Evolutionary conservation across 2,113 vertebrate genomes (phyloP), one percentile per base, ranked within the genome.

Genomic region (Enhydra lutris): DNA sequence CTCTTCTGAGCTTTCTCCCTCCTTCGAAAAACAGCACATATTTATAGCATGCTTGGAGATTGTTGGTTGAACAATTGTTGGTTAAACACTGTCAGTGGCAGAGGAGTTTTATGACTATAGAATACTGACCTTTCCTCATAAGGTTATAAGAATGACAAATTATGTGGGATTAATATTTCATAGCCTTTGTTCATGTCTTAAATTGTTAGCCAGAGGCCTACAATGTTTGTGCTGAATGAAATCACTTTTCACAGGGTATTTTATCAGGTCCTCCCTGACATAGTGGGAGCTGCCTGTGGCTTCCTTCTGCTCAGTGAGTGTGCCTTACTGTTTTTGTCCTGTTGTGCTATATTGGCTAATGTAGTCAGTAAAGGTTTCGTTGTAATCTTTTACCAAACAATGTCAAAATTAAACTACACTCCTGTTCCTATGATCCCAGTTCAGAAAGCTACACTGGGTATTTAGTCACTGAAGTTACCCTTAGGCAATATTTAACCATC

Each of bases 371-470:
- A 93, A 98, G 95, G 59, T 96, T 95, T 95, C 89, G 80, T 67
- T 93, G 76, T 90, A 71, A 85, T 81, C 81, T 97, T 97, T 98
- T 76, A 82, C 83, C 82, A 97, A 96, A 97, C 91, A 88, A 93
- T 94, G 96, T 96, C 90, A 89, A 94, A 95, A 93, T 47, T 57
- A 45, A 36, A 84, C 34, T 0, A 0, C 45, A 94, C 81, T 97
- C 63, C 73, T 97, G 96, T 98, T 97, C 90, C 89, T 85, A 42
- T 65, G 95, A 89, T 93, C 93, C 91, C 92, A 59, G 69, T 92
- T 94, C 71, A 95, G 97, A 97, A 94, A 97, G 73, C 59, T 97
- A 82, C 80, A 81, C 92, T 84, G 83, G 73, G 34, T 85, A 67
- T 85, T 36, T 93, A 84, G 88, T 97, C 94, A 91, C 78, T 84